Conservation (phyloP, 2,113 vertebrate genomes). For the Serilophus lunatus region DNA sequence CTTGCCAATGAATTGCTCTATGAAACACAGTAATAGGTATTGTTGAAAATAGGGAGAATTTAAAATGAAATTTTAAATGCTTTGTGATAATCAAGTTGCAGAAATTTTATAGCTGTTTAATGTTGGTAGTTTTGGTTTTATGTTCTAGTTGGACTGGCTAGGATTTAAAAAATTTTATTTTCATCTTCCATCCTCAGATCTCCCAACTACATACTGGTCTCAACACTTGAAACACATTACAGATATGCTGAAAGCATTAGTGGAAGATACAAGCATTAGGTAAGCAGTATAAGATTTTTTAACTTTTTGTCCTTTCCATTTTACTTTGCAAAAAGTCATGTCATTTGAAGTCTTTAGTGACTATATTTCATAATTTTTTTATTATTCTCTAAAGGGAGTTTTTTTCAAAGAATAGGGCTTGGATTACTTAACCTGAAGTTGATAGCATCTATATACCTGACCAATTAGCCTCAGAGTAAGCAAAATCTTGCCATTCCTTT, state of each 20-base stretch:
- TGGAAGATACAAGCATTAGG: slow-evolving; percentile 67
- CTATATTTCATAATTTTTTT: background rate
- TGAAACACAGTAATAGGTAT: background rate
- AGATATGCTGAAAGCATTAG: slow-evolving; percentile 71
- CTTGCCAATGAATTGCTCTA: background rate
- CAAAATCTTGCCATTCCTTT: background rate
- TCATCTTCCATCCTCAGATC: slow-evolving; percentile 68
- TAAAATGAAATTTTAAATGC: background rate
- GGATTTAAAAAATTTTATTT: background rate
- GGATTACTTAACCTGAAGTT: background rate
- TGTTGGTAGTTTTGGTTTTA: background rate
- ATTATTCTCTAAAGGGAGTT: background rate
- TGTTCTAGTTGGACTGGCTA: background rate
- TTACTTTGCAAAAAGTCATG: background rate
- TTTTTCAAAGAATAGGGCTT: background rate
- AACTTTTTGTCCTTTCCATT: background rate
- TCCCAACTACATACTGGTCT: slow-evolving; percentile 68
- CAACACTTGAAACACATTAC: slow-evolving; percentile 79
- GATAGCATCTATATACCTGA: background rate
- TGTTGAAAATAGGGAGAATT: background rate
- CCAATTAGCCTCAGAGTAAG: background rate
- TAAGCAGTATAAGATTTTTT: slow-evolving; percentile 26
- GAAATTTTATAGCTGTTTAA: background rate
- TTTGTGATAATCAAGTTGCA: background rate
- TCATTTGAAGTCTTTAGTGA: background rate